Conservation (phyloP, 2,113 vertebrate species). For the Origma solitaria region DNA sequence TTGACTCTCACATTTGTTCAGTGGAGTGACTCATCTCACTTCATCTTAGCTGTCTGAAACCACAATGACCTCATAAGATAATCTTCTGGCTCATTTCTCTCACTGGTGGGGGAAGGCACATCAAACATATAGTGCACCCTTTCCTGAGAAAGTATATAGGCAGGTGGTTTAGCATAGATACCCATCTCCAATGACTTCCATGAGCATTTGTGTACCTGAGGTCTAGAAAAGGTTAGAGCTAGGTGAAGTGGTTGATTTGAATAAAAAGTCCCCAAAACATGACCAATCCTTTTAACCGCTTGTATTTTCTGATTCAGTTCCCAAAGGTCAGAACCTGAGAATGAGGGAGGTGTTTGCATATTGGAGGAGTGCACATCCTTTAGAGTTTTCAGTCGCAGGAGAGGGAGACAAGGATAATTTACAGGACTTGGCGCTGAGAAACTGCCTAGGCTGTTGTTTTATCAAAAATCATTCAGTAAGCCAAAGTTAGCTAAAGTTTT, state of each 20-base stretch:
- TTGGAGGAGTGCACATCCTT: neutral
- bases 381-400: neutral
- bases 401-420: neutral
- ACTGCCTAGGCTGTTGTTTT: neutral
- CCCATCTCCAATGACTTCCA: neutral
- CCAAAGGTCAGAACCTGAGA: neutral
- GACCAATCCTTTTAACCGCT: neutral
- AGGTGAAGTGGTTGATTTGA: neutral
- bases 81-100: neutral
- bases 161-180: neutral
- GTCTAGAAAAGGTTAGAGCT: neutral
- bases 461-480: neutral
- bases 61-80: neutral
- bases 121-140: neutral
- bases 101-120: neutral
- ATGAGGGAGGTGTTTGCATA: neutral
- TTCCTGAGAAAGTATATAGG: neutral
- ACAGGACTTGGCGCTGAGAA: neutral
- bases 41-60: neutral
- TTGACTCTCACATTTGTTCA: neutral
- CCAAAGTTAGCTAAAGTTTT: neutral
- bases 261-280: neutral
- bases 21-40: neutral
- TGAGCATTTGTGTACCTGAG: neutral
- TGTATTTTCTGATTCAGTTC: neutral